Base-by-base conservation (phyloP, 2,888 invertebrate genomes). In the Quadroppia sp. region DNA sequence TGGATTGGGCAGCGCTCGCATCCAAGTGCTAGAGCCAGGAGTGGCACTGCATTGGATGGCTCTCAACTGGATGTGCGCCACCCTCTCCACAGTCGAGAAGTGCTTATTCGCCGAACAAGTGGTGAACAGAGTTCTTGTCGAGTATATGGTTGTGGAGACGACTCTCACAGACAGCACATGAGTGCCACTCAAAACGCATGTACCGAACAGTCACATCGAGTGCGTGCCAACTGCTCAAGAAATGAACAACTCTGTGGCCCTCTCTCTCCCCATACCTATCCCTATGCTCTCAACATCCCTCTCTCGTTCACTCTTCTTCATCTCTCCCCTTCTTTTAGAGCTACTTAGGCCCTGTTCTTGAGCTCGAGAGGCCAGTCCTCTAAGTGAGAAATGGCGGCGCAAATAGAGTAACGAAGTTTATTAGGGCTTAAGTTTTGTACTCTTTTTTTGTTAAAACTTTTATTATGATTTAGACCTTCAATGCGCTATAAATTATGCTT, bases 121-220 rank as follows among this genome's bases (percentile, higher is more conserved):
- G 32, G 17, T 64, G 36, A n/a, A 36, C 32, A 64, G 36, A 64
- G 61, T 28, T 20, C 36, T 32, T 32, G 23, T 15, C 13, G 61
- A 36, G 36, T 36, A 23, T 59, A 32, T 42, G 20, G 42, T 20
- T 42, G 69, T 69, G 42, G 69, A 69, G 69, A 42, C 42, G 40
- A 69, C 69, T 69, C 40, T 69, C 61, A 69, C 69, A 25, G 45
- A n/a, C 20, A 64, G 32, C 23, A 13, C 40, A 7, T 25, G 69
- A 69, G 69, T 69, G 45, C 69, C 69, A 69, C 69, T 69, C 69
- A 42, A 69, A 69, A 69, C 69, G 69, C 69, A 69, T 69, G 69
- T 69, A 69, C 69, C 40, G 25, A 36, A 69, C 69, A 42, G 45
- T 40, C 45, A 69, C 69, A 42, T 42, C 69, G 42, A 45, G 42